A percentile compares a stretch with the other conserved stretches of the same genome.
Evolutionary conservation across 2,888 invertebrate species (phyloP).

Genomic region (Pherbina coryleti): DNA sequence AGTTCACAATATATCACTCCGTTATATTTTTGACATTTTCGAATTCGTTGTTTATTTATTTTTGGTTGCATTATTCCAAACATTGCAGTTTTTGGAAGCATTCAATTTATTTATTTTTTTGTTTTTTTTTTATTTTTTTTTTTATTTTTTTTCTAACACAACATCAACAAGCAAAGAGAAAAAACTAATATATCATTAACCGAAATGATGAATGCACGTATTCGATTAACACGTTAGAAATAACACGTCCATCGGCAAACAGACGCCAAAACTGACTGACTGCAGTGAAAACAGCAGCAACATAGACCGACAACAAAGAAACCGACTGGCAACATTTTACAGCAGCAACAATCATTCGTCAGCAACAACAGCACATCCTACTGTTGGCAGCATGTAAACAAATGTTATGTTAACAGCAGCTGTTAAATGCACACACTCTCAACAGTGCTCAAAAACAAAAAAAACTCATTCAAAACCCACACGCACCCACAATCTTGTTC

Average conservation of each 20-base stretch:
- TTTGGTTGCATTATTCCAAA: too few species aligned
- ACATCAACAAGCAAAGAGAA: too few species aligned
- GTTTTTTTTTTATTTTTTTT: too few species aligned
- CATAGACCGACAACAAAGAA: background rate
- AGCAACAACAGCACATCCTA: background rate
- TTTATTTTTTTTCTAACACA: too few species aligned
- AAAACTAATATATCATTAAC: too few species aligned
- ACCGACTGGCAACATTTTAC: background rate
- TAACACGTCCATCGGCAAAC: conserved; percentile 11
- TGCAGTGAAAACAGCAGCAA: background rate
- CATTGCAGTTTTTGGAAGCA: too few species aligned
- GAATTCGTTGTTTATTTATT: too few species aligned
- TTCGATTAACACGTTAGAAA: too few species aligned
- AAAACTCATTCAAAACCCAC: background rate
- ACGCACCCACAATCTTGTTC: background rate
- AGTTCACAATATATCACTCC: too few species aligned
- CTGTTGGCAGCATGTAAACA: background rate
- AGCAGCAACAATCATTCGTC: background rate
- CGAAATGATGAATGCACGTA: too few species aligned
- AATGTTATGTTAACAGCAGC: conserved; percentile 4
- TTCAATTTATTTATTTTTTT: too few species aligned
- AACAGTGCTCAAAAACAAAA: background rate
- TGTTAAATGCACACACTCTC: background rate
- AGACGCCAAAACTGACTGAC: conserved; percentile 22
- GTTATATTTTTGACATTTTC: too few species aligned